These are phyloP conservation scores for Aplocera efformata DNA, from an alignment of 2,888 invertebrate species.

Conservation along the genomic window DNA sequence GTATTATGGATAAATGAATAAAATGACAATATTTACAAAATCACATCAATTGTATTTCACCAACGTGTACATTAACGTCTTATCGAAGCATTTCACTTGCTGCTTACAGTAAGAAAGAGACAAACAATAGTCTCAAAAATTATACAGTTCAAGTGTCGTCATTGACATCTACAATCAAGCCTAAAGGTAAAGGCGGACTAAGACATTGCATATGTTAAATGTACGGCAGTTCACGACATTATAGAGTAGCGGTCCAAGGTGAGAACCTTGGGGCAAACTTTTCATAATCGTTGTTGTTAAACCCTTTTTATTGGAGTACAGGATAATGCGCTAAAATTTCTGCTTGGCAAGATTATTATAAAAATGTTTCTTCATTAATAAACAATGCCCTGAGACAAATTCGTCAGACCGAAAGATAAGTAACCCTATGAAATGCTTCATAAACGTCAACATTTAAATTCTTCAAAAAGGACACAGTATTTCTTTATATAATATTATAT, in stretches of 20 bases:
- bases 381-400: too few relatives aligned
- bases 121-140: slow-evolving; percentile 53
- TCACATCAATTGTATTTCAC: too few relatives aligned
- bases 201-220: slow-evolving; percentile 56
- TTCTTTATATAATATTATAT: slow-evolving; percentile 16
- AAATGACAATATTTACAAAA: slow-evolving; percentile 54
- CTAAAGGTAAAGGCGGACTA: slow-evolving; percentile 75
- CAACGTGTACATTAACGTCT: slow-evolving; percentile 73
- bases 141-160: slow-evolving; percentile 50
- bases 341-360: too few relatives aligned
- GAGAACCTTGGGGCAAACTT: slow-evolving; percentile 11
- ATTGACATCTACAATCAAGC: slow-evolving; percentile 67
- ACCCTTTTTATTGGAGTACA: too few relatives aligned
- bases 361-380: too few relatives aligned
- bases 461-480: slow-evolving; percentile 1
- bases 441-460: slow-evolving; percentile 7
- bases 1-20: slow-evolving; percentile 43
- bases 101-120: slow-evolving; percentile 72
- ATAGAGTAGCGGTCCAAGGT: slow-evolving; percentile 22
- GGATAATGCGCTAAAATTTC: too few relatives aligned
- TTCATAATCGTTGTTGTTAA: not conserved
- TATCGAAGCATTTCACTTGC: slow-evolving; percentile 75
- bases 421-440: slow-evolving; percentile 19
- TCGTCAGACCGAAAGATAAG: too few relatives aligned
- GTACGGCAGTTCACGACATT: slow-evolving; percentile 33